Conservation (phyloP, 2,888 invertebrate species). For the Caenorhabditis sp. region DNA sequence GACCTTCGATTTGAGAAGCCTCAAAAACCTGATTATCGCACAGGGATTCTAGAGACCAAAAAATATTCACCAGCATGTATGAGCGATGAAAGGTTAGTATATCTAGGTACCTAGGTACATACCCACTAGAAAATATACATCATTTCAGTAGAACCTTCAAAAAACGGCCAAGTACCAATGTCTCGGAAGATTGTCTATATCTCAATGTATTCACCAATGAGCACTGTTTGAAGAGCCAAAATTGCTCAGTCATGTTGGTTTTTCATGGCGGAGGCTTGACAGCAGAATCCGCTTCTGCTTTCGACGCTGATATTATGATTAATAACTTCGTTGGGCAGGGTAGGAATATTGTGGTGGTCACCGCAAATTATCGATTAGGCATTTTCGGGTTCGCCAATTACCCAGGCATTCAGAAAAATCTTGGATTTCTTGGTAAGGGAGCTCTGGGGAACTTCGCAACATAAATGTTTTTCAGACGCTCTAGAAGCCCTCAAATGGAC, state of each 20-base stretch:
- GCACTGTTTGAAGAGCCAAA: constrained; percentile 24
- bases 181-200: constrained; percentile 42
- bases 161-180: constrained; percentile 7
- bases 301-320: constrained; percentile 22
- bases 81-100: constrained; percentile 23
- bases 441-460: too few species aligned
- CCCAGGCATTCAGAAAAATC: too few species aligned
- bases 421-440: too few species aligned
- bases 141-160: constrained; percentile 28
- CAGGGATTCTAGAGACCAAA: constrained; percentile 34
- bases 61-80: constrained; percentile 42
- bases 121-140: too few species aligned
- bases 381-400: constrained; percentile 13
- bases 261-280: constrained; percentile 37
- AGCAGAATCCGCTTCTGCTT: constrained; percentile 29
- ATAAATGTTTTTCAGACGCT: constrained; percentile 15
- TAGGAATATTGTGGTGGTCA: constrained; percentile 40
- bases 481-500: constrained; percentile 24
- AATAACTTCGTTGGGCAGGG: constrained; percentile 45
- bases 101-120: too few species aligned
- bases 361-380: constrained; percentile 35
- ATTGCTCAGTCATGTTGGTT: constrained; percentile 38
- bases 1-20: constrained; percentile 23
- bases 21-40: constrained; percentile 11
- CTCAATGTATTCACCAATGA: constrained; percentile 40